A percentile compares a stretch with the other conserved stretches of the same genome.
Conservation (phyloP, 1,140 invertebrate genomes). For the Thaumatotibia leucotreta region DNA sequence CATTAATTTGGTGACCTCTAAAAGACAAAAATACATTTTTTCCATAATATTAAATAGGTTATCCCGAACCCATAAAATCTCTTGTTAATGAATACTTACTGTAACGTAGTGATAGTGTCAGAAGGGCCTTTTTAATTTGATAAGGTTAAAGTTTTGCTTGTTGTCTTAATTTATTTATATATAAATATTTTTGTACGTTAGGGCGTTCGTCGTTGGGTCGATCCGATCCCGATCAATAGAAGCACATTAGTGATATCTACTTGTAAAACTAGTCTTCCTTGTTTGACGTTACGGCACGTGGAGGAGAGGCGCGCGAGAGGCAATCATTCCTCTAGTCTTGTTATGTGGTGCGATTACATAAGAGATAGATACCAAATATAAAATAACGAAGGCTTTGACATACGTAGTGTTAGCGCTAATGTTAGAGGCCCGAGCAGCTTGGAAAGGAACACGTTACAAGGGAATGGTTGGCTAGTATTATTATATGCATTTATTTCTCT, state of each 20-base stretch:
- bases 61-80: conserved; percentile 32
- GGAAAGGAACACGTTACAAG: conserved; percentile 59
- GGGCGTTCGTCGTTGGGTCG: conserved; percentile 29
- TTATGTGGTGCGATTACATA: conserved; percentile 72
- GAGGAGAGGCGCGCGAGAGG: conserved; percentile 46
- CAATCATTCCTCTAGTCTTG: conserved; percentile 75
- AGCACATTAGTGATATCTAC: conserved; percentile 69
- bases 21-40: conserved; percentile 6
- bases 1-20: background rate
- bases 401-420: conserved; percentile 55
- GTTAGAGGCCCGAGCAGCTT: conserved; percentile 68
- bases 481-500: conserved; percentile 75
- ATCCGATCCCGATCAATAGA: conserved; percentile 57
- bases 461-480: conserved; percentile 72
- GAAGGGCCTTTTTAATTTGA: conserved; percentile 69
- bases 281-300: conserved; percentile 27
- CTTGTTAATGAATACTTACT: conserved; percentile 30
- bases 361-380: conserved; percentile 69
- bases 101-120: conserved; percentile 52
- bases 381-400: conserved; percentile 69
- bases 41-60: conserved; percentile 24
- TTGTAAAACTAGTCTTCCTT: conserved; percentile 75
- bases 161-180: conserved; percentile 71
- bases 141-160: conserved; percentile 64
- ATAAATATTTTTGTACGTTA: conserved; percentile 55